A percentile compares a stretch with the other conserved stretches of the same genome.
phyloP scores from a whole-genome alignment of 2,113 vertebrate species.

The Corythornis cristatus region DNA sequence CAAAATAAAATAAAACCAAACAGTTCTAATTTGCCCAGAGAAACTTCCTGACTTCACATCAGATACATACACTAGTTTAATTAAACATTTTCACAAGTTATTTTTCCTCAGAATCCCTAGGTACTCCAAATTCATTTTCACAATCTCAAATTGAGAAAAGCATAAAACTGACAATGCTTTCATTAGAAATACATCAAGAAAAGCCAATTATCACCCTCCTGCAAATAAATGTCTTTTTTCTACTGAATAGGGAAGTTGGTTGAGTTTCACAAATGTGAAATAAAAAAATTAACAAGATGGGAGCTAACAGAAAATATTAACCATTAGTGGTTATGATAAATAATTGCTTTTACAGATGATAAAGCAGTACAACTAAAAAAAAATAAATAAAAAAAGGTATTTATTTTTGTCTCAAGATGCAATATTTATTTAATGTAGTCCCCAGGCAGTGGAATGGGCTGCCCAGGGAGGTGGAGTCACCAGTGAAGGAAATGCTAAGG shows the following conservation, averaged over 20 bases:
- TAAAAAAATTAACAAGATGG: rapidly evolving
- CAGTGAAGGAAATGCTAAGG: neutral
- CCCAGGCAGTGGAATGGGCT: neutral
- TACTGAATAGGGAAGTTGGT: neutral
- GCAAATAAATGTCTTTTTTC: neutral
- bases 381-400: neutral
- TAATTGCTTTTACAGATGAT: neutral
- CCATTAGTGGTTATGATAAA: neutral
- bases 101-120: neutral
- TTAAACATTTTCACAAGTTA: neutral
- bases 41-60: neutral
- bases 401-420: neutral
- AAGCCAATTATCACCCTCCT: neutral
- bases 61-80: neutral
- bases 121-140: neutral
- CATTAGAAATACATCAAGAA: neutral
- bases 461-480: no score
- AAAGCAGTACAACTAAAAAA: neutral
- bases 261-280: neutral
- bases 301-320: neutral
- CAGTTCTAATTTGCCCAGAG: neutral
- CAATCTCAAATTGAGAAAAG: neutral
- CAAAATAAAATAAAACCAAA: neutral
- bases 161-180: neutral
- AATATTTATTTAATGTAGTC: neutral